Percentiles rank a stretch among this genome's conserved stretches.
These are phyloP conservation scores for Agelastica alni DNA, from an alignment of 2,888 invertebrate genomes.

Conservation along the genomic window DNA sequence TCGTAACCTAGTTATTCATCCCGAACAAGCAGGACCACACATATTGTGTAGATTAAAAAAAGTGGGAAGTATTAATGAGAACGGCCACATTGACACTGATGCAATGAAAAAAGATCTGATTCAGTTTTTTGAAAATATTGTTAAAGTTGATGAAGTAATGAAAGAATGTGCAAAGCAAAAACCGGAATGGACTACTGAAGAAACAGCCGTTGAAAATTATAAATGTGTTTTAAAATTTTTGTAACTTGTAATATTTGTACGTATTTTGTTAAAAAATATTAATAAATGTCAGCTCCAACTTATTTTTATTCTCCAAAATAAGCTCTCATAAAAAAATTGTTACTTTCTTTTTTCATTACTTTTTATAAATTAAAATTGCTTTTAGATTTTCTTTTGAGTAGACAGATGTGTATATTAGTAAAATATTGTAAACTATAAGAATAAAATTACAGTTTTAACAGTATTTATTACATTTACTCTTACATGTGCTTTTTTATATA, in stretches of 20 bases:
- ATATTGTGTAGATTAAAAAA: neutral
- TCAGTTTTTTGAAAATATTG: neutral
- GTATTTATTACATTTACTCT: too few species aligned
- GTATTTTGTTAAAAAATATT: neutral
- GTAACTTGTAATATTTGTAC: neutral
- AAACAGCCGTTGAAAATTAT: neutral
- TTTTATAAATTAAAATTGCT: too few species aligned
- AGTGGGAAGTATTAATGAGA: neutral
- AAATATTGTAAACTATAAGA: too few species aligned
- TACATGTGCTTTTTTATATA: too few species aligned
- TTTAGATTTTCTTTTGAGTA: too few species aligned
- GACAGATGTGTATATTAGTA: too few species aligned
- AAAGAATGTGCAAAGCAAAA: neutral
- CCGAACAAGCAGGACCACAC: neutral
- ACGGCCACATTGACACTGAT: neutral
- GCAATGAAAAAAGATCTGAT: neutral
- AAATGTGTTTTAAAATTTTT: neutral
- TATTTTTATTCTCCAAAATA: too few species aligned
- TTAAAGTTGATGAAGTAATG: neutral
- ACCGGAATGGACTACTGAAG: neutral
- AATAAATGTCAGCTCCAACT: too few species aligned
- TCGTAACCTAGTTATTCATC: neutral
- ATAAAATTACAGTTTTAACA: too few species aligned
- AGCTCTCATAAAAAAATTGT: too few species aligned
- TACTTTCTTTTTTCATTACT: too few species aligned